A percentile compares a stretch with the other conserved stretches of the same genome.
These are phyloP conservation scores for Chymomyza caudatula DNA, from an alignment of 2,888 invertebrate genomes.

Conservation along the genomic window DNA sequence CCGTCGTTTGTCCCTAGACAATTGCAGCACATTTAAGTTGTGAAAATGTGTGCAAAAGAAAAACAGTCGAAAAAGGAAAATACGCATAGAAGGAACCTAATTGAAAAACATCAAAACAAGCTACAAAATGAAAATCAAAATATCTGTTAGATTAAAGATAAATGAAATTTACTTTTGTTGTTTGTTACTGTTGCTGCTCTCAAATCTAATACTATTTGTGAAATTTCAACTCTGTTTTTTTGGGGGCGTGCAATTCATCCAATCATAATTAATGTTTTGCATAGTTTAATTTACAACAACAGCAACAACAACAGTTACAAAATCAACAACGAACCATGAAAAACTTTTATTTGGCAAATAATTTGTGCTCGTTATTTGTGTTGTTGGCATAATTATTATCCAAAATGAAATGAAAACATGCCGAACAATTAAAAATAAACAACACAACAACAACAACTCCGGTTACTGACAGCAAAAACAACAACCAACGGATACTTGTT, in stretches of 20 bases:
- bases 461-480: conserved; percentile 5
- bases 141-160: conserved; percentile 50
- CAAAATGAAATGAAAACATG: conserved; percentile 60
- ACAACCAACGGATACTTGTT: conserved; percentile 5
- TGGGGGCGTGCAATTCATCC: conserved; percentile 6
- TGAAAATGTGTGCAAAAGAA: conserved; percentile 24
- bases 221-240: conserved; percentile 4
- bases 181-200: conserved; percentile 28
- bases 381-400: conserved; percentile 20
- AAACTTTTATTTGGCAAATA: neutral
- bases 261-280: neutral
- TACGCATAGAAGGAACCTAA: conserved; percentile 34
- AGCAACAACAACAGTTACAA: neutral
- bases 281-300: conserved; percentile 5
- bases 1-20: conserved; percentile 25
- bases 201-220: conserved; percentile 2
- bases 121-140: conserved; percentile 57
- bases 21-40: conserved; percentile 43
- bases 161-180: conserved; percentile 43
- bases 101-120: conserved; percentile 70
- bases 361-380: conserved; percentile 12
- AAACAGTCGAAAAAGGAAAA: conserved; percentile 13
- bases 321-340: conserved; percentile 21
- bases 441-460: conserved; percentile 28
- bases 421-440: conserved; percentile 48